Percentiles rank a stretch among this genome's conserved stretches.
Conservation (phyloP, 2,113 vertebrate genomes). For the Elephas maximus region DNA sequence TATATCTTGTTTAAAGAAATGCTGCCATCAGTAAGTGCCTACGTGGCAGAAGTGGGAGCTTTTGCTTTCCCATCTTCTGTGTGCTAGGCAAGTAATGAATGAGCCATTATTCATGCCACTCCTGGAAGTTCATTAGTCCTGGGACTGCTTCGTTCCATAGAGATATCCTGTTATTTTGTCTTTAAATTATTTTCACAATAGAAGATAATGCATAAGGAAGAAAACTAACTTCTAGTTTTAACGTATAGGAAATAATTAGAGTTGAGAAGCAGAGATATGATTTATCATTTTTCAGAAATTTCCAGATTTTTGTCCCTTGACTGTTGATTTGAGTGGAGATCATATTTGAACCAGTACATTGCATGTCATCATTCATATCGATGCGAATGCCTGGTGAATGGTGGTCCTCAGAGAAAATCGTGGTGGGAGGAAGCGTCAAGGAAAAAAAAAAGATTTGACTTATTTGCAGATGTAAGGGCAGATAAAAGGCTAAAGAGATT, state of each 20-base stretch:
- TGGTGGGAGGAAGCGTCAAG: background rate
- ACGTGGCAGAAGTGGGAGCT: background rate
- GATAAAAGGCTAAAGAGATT: slow-evolving; percentile 36
- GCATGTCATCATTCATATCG: background rate
- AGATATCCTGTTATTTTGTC: slow-evolving; percentile 3
- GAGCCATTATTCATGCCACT: background rate
- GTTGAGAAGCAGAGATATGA: slow-evolving; percentile 31
- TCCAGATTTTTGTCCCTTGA: slow-evolving; percentile 22
- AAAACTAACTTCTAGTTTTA: slow-evolving; percentile 14
- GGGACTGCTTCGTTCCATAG: slow-evolving; percentile 19
- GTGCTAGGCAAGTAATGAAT: background rate
- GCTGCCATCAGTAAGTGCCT: background rate
- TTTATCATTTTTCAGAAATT: slow-evolving; percentile 33
- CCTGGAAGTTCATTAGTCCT: background rate
- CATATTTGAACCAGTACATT: slow-evolving; percentile 36
- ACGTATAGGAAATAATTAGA: background rate
- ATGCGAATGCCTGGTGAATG: slow-evolving; percentile 2
- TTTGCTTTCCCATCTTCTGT: background rate
- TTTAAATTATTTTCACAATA: slow-evolving; percentile 53
- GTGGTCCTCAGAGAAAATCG: background rate
- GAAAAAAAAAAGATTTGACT: background rate
- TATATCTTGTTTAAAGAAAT: slow-evolving; percentile 26
- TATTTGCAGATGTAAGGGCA: slow-evolving; percentile 37
- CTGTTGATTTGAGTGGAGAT: background rate
- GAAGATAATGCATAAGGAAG: background rate